Evolutionary conservation across 2,888 invertebrate species (phyloP).

Genomic region (Temnothorax rugatulus): DNA sequence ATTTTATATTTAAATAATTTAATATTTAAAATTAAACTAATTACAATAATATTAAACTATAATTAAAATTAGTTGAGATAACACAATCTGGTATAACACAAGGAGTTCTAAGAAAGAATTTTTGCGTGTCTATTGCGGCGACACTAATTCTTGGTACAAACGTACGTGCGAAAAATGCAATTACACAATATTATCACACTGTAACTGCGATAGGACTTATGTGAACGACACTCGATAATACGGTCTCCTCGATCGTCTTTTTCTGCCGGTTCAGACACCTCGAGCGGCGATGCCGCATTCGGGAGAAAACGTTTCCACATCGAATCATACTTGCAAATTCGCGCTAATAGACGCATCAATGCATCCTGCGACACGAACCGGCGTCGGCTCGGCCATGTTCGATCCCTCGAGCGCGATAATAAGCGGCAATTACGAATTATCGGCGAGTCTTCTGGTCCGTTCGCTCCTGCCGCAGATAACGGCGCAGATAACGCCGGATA

Average conservation of each 20-base stretch:
- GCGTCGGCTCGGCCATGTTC: constrained; percentile 74
- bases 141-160: constrained; percentile 18
- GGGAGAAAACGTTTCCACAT: constrained; percentile 66
- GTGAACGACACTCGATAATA: constrained; percentile 33
- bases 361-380: constrained; percentile 81
- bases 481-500: constrained; percentile 67
- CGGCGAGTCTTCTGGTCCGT: constrained; percentile 76
- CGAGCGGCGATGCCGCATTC: constrained; percentile 13
- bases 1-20: neutral
- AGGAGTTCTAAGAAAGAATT: neutral
- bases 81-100: neutral
- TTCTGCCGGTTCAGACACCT: constrained; percentile 24
- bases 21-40: constrained; percentile 16
- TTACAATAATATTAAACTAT: constrained; percentile 4
- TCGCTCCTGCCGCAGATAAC: constrained; percentile 74
- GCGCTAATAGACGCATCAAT: constrained; percentile 82
- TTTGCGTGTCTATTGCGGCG: neutral
- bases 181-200: constrained; percentile 5
- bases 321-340: constrained; percentile 84
- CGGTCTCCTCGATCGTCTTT: constrained; percentile 17
- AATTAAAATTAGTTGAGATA: neutral
- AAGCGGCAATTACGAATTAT: constrained; percentile 82
- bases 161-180: neutral
- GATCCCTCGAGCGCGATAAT: constrained; percentile 74
- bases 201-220: neutral